Percentiles rank a stretch among this genome's conserved stretches.
Evolutionary conservation across 2,113 vertebrate species (phyloP).

Genomic region (Nothobranchius furzeri): DNA sequence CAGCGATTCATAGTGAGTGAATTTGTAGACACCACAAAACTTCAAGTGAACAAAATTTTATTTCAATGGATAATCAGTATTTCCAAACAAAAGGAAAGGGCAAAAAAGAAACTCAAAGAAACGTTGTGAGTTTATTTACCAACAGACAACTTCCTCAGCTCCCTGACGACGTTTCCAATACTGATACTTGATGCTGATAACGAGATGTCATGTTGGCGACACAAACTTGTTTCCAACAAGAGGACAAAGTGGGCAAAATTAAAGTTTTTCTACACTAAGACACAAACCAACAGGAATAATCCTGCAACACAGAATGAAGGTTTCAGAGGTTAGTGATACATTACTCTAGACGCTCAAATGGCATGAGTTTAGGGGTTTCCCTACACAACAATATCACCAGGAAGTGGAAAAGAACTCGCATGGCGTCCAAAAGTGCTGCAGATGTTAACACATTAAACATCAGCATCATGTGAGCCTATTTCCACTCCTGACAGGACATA

Average conservation of each 20-base stretch:
- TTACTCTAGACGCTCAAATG: conserved; percentile 58
- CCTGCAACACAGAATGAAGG: conserved; percentile 68
- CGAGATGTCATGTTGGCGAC: conserved; percentile 68
- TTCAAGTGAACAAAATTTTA: conserved; percentile 78
- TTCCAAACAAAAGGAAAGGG: conserved; percentile 75
- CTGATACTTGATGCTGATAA: conserved; percentile 53
- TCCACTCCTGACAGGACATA: conserved; percentile 60
- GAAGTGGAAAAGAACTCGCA: conserved; percentile 45
- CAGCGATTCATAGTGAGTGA: no score
- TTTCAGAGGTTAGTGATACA: conserved; percentile 66
- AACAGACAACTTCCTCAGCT: conserved; percentile 65
- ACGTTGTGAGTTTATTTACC: conserved; percentile 65
- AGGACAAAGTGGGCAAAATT: conserved; percentile 38
- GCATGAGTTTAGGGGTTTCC: conserved; percentile 57
- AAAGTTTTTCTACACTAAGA: conserved; percentile 67
- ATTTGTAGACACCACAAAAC: conserved; percentile 21
- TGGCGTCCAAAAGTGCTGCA: conserved; percentile 35
- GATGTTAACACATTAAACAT: conserved; percentile 24
- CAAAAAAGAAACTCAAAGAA: conserved; percentile 74
- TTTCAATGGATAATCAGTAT: conserved; percentile 74
- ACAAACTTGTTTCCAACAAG: conserved; percentile 46
- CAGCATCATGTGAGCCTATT: conserved; percentile 31
- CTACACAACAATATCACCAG: conserved; percentile 50
- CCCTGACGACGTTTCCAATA: conserved; percentile 63
- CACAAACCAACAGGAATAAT: conserved; percentile 60